Base-by-base conservation (phyloP, 2,113 vertebrate genomes). In the Eulacestoma nigropectus region DNA sequence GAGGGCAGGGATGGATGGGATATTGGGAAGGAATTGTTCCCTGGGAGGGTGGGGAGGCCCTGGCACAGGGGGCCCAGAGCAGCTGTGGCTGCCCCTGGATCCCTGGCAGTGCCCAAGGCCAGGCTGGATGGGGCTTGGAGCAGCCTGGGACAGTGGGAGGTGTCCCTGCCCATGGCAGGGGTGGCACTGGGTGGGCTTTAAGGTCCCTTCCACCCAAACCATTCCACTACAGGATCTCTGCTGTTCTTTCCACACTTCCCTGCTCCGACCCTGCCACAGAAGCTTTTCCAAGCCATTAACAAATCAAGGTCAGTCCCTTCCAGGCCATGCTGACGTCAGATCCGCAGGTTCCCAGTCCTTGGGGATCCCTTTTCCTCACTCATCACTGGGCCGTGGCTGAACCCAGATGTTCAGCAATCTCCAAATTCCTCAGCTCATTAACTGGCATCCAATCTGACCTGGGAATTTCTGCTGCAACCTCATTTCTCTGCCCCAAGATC, bases 171-270 rank as follows among this genome's bases (percentile, higher is more conserved):
- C 64, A 33, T 33, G 46, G 33, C 73, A 25, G 47, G 72, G 55
- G 6, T 23, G 64, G 23, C 5, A 16, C 19, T n/a, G 47, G 74
- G 0, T 2, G 55, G 10, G 19, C 3, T 78, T n/a, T 39, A 0
- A 21, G 13, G 41, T 39, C 13, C 27, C 4, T 37, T 29, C 46
- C n/a, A 44, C 46, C 29, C 56, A 70, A n/a, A 55, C 7, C 21
- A 56, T 25, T 20, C 57, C 20, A 2, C n/a, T n/a, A 14, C 3
- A 21, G 21, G 37, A 49, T 47, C 67, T 70, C 55, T 56, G 32
- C 1, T 27, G 10, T 67, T 13, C 67, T 56, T 55, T 32, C n/a
- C 20, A 3, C 1, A 1, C 29, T 30, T 17, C 72, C 30, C 42
- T 52, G 52, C 47, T 47, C 56, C 62, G 47, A 11, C 0, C 1